phyloP scores from a whole-genome alignment of 2,113 vertebrate species.

The Crypturellus undulatus region DNA sequence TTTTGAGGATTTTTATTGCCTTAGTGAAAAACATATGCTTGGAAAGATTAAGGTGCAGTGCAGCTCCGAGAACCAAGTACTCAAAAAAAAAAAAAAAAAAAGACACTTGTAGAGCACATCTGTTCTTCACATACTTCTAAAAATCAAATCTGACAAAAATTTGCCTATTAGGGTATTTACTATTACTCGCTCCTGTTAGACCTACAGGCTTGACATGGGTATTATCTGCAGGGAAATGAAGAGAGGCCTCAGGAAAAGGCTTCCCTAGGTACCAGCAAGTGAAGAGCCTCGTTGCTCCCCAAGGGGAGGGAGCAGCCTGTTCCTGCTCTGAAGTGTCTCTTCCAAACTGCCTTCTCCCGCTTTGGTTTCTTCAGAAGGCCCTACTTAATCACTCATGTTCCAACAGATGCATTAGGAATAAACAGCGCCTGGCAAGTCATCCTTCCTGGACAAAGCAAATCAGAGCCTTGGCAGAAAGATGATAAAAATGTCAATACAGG shows the following conservation, averaged over 20 bases:
- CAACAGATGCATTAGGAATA: neutral
- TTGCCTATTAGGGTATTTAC: neutral
- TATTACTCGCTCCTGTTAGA: neutral
- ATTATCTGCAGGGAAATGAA: neutral
- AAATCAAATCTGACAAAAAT: neutral
- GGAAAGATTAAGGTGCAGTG: conserved; percentile 48
- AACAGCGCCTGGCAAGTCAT: neutral
- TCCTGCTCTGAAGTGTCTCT: neutral
- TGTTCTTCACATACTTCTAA: neutral
- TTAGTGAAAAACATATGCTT: neutral
- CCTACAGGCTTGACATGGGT: neutral
- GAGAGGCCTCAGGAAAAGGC: neutral
- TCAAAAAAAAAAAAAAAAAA: neutral
- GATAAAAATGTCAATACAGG: fast-evolving
- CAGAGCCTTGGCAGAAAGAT: neutral
- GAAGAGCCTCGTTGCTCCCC: neutral
- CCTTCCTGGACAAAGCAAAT: neutral
- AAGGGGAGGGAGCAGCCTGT: fast-evolving
- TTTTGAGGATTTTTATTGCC: conserved; percentile 41
- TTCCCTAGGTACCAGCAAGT: neutral
- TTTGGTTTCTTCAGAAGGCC: neutral
- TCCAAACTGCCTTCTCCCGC: neutral
- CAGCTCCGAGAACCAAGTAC: neutral
- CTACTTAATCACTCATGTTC: neutral
- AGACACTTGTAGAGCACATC: neutral